These are phyloP conservation scores for Recurvirostra avosetta DNA, from an alignment of 2,113 vertebrate species.

Conservation along the genomic window DNA sequence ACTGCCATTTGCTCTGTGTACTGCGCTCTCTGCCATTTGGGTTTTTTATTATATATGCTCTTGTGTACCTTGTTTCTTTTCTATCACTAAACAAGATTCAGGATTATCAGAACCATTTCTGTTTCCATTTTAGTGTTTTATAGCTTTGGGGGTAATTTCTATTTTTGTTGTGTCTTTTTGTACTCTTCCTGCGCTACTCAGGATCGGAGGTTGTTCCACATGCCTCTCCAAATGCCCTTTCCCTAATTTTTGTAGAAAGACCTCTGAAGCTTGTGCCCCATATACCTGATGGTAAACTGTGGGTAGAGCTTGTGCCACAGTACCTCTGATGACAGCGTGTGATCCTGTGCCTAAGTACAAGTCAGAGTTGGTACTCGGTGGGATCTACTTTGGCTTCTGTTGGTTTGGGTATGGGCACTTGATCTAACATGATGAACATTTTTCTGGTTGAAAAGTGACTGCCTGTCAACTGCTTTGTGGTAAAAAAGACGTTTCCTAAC, in stretches of 20 bases:
- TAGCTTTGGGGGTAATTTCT: background rate
- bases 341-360: background rate
- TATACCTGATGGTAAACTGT: background rate
- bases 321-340: background rate
- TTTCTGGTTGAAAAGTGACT: background rate
- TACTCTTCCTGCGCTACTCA: background rate
- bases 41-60: background rate
- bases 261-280: background rate
- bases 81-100: background rate
- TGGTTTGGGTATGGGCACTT: background rate
- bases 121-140: background rate
- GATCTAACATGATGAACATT: background rate
- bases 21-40: background rate
- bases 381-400: background rate
- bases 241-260: background rate
- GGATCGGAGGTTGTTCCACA: background rate
- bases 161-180: background rate
- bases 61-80: background rate
- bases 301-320: background rate
- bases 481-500: background rate
- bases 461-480: background rate
- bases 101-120: background rate
- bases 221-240: background rate
- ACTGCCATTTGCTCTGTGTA: background rate
- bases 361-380: background rate